Base-by-base conservation (phyloP, 2,113 vertebrate species). In the Solea solea region DNA sequence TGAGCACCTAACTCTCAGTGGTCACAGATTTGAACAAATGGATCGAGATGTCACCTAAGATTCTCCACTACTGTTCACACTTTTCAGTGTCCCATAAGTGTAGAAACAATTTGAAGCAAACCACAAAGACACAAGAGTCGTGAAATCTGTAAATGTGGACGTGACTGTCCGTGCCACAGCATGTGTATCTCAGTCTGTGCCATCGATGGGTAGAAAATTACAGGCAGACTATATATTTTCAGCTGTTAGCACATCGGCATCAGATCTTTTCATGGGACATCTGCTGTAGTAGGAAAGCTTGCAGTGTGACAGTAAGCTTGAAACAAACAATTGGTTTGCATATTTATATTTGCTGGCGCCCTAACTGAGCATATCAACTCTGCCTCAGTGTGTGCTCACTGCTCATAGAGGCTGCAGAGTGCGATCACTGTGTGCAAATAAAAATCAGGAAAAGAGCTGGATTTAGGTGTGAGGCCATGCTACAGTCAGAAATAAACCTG, bases 401-500 rank as follows among this genome's bases (percentile, higher is more conserved):
- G 34, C 34, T 34, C 34, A 34, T 34, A 34, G 34, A 46, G 2
- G 27, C 73, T 64, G 42, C 53, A 34, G 21, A 44, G 52, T 40
- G 56, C 54, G 21, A 27, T 53, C 57, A 49, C 67, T 44, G 50
- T 51, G 5, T 48, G 42, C 41, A 64, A 56, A 57, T 46, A 44
- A 51, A 56, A 65, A 42, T 9, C 6, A 13, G 54, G 21, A 53
- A 53, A 61, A 14, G 54, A 34, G 28, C 40, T 51, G 27, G 42
- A 15, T 75, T 41, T 48, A 54, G 42, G 65, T 15, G 9, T 50
- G n/a, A 52, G 48, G 52, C 55, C n/a, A 21, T 8, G 53, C 42
- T 34, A 41, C 59, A 21, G 21, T 75, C 40, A 58, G 53, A 46
- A 61, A 60, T 49, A 34, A 76, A 48, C 39, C 63, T 40, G 52